Conservation (phyloP, 1,140 invertebrate genomes). For the Bombus fervidus region DNA sequence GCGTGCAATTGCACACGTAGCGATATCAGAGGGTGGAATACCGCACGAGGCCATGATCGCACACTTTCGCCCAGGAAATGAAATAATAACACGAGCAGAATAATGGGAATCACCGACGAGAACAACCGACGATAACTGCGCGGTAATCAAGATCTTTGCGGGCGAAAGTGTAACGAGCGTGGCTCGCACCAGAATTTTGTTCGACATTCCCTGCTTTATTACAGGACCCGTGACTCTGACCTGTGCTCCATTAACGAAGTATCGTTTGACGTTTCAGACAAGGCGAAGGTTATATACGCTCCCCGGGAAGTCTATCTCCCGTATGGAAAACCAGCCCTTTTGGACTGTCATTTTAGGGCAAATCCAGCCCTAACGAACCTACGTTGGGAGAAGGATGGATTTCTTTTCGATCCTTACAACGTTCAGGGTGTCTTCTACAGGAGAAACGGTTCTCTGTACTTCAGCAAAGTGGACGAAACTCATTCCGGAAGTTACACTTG, state of each 20-base stretch:
- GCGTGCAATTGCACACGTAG: background rate
- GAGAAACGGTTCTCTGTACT: conserved; percentile 93
- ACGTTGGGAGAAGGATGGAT: conserved; percentile 96
- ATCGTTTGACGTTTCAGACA: conserved; percentile 85
- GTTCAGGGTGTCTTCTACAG: conserved; percentile 93
- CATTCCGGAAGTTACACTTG: conserved; percentile 93
- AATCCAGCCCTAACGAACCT: conserved; percentile 96
- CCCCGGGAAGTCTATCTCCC: conserved; percentile 94
- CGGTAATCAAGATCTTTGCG: background rate
- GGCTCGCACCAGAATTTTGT: background rate
- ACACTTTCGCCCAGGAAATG: conserved; percentile 35
- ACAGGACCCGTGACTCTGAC: background rate
- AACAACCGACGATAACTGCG: conserved; percentile 14
- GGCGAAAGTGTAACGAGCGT: conserved; percentile 22
- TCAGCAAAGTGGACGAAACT: conserved; percentile 90
- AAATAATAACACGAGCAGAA: conserved; percentile 8
- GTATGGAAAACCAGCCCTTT: conserved; percentile 92
- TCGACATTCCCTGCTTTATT: background rate
- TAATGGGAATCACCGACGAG: conserved; percentile 18
- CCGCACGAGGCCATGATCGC: conserved; percentile 2
- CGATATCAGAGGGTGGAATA: background rate
- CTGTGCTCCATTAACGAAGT: background rate
- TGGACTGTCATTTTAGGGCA: conserved; percentile 96
- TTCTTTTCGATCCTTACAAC: conserved; percentile 95
- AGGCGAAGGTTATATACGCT: conserved; percentile 95